phyloP scores from a whole-genome alignment of 2,113 vertebrate genomes.

The Leptodactylus fuscus region DNA sequence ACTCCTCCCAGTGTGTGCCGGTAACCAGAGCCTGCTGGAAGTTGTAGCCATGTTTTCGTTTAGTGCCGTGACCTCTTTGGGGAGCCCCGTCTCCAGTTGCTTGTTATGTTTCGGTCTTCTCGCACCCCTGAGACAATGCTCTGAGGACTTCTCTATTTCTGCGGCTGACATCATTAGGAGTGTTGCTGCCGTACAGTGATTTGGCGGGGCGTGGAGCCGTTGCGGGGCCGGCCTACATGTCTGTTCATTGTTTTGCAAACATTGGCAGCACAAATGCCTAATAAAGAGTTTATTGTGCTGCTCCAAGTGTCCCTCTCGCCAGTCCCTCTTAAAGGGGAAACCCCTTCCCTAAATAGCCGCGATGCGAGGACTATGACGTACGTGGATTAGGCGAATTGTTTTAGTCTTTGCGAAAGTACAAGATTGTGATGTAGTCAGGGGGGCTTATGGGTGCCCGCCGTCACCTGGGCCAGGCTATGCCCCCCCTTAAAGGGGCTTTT shows the following conservation, averaged over 20 bases:
- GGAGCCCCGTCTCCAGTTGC: neutral
- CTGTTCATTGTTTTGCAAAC: constrained; percentile 49
- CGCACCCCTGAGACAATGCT: neutral
- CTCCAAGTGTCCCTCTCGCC: neutral
- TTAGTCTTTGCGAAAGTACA: no score
- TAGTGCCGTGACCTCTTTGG: neutral
- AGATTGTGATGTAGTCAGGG: no score
- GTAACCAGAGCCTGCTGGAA: neutral
- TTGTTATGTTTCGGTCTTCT: neutral
- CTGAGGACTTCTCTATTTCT: constrained; percentile 36
- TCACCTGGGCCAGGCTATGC: no score
- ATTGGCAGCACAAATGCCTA: neutral
- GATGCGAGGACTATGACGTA: no score
- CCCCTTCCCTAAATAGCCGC: neutral
- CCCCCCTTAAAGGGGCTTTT: no score
- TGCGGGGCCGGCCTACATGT: neutral
- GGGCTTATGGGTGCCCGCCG: no score
- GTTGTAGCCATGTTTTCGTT: neutral
- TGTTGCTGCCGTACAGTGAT: neutral
- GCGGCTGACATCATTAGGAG: constrained; percentile 39
- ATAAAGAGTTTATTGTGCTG: constrained; percentile 34
- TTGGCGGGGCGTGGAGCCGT: constrained; percentile 13
- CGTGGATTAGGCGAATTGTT: no score
- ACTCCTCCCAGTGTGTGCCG: neutral
- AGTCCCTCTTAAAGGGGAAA: neutral